Evolutionary conservation across 30 jellyfish, hydroid and myxozoan genomes (phyloP), one percentile per base, ranked within the genome.

Genomic region (Pseudorhiza aurosa): DNA sequence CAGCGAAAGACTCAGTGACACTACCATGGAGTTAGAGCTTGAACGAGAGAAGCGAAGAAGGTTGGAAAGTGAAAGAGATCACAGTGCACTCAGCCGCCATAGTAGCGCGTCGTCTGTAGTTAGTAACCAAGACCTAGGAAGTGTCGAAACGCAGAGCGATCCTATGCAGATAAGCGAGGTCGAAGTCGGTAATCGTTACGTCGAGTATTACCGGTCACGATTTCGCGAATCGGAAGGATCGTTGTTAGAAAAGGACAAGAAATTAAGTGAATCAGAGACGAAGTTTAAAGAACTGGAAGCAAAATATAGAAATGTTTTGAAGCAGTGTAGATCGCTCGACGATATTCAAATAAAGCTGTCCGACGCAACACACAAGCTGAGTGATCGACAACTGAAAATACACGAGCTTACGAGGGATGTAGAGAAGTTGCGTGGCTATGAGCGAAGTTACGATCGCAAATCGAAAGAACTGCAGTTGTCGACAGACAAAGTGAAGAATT

Each of bases 301-400:
- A 4, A 65, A 89, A 43, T 82, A 88, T 68, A 87, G 89, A 55
- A 79, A 55, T 21, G 94, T 74, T 35, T 68, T 97, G 19, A 88
- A 88, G 49, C 96, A 83, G 43, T 82, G 89, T 33, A 76, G 88
- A 21, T 93, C 96, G 25, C 74, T 87, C n/a, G 95, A 88, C 47
- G 97, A 94, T 24, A 76, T 94, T 29, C 99, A 94, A 65, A 58
- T 75, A 25, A 87, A 88, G 40, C 87, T 94, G 2, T 87, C 99
- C 14, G 99, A 94, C 58, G 97, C 99, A 8, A 94, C 99, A 7
- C 99, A 94, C 70, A 94, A 94, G 73, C 68, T 94, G 45, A 94
- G 99, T 63, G 99, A 94, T 46, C 74, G 99, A 21, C 99, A 94
- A 57, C 55, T 94, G 72, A 94, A 94, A 64, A 94, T 94, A 25